Conservation (phyloP, 2,888 invertebrate genomes). For the Perizoma flavofasciatum region DNA sequence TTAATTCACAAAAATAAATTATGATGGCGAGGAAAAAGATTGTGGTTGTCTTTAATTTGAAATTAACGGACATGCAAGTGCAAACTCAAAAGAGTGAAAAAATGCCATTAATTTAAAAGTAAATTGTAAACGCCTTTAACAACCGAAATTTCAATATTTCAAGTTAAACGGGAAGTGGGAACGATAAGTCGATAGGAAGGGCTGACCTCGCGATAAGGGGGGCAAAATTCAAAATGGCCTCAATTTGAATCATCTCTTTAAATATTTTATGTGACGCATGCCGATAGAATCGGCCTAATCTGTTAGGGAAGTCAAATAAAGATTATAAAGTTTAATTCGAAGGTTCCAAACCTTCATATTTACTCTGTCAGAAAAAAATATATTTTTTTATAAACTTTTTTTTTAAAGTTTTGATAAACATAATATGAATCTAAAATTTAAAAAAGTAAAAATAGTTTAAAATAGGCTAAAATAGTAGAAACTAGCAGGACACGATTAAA, state of each 20-base stretch:
- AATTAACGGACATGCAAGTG: neutral
- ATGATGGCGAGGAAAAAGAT: too few relatives aligned
- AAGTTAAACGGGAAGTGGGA: constrained; percentile 61
- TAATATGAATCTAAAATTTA: too few relatives aligned
- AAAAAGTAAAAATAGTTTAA: too few relatives aligned
- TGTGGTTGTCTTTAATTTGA: too few relatives aligned
- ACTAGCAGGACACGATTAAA: too few relatives aligned
- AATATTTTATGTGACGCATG: constrained; percentile 17
- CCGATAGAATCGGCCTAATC: constrained; percentile 13
- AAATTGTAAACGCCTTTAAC: constrained; percentile 14
- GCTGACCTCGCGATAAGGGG: constrained; percentile 60
- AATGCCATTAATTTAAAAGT: constrained; percentile 6
- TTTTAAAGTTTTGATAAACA: too few relatives aligned
- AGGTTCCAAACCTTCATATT: too few relatives aligned
- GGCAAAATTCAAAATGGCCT: constrained; percentile 24
- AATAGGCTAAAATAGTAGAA: too few relatives aligned
- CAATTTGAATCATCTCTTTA: constrained; percentile 22
- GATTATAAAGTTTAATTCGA: constrained; percentile 5
- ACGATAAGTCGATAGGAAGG: constrained; percentile 67
- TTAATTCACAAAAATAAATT: too few relatives aligned
- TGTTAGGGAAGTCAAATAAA: constrained; percentile 7
- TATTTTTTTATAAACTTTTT: neutral
- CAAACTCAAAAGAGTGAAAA: constrained; percentile 3
- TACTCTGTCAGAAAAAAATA: neutral
- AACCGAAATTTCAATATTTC: constrained; percentile 43